These are phyloP conservation scores for Lysandra coridon DNA, from an alignment of 2,888 invertebrate genomes.

Conservation along the genomic window DNA sequence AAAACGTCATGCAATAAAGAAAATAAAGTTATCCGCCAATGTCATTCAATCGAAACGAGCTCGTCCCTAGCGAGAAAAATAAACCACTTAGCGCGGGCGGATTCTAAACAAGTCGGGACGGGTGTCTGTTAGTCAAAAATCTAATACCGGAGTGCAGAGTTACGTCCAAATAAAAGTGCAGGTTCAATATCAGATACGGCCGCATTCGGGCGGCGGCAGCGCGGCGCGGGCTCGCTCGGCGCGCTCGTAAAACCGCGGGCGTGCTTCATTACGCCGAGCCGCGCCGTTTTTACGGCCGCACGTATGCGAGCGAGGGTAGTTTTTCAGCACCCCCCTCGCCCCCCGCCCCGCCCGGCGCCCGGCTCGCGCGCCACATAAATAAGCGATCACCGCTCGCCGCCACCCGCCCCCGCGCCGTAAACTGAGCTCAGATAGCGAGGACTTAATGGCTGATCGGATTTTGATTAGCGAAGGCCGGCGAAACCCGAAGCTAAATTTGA, in stretches of 20 bases:
- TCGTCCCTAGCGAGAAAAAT: slow-evolving; percentile 7
- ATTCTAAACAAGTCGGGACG: slow-evolving; percentile 5
- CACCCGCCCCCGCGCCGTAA: slow-evolving; percentile 68
- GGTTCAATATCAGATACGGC: slow-evolving; percentile 67
- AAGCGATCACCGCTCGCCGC: slow-evolving; percentile 64
- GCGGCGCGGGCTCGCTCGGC: slow-evolving; percentile 52
- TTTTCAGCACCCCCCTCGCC: slow-evolving; percentile 65
- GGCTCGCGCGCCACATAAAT: slow-evolving; percentile 71
- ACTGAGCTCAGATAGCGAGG: slow-evolving; percentile 79
- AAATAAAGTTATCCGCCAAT: slow-evolving; percentile 5
- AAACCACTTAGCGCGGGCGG: neutral
- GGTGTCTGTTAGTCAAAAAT: slow-evolving; percentile 22
- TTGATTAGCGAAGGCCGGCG: slow-evolving; percentile 79
- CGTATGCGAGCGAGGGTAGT: slow-evolving; percentile 64
- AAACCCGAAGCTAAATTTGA: slow-evolving; percentile 77
- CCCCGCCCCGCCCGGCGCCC: slow-evolving; percentile 47
- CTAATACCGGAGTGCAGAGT: slow-evolving; percentile 9
- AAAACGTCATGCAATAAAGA: slow-evolving; percentile 10
- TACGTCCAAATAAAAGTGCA: slow-evolving; percentile 42
- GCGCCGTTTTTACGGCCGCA: slow-evolving; percentile 47
- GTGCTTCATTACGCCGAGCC: slow-evolving; percentile 71
- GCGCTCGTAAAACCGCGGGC: slow-evolving; percentile 74
- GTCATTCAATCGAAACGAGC: slow-evolving; percentile 11
- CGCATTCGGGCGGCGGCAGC: slow-evolving; percentile 63
- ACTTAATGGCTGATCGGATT: slow-evolving; percentile 81